Evolutionary conservation across 2,113 vertebrate species (phyloP).

Genomic region (Strigops habroptila): DNA sequence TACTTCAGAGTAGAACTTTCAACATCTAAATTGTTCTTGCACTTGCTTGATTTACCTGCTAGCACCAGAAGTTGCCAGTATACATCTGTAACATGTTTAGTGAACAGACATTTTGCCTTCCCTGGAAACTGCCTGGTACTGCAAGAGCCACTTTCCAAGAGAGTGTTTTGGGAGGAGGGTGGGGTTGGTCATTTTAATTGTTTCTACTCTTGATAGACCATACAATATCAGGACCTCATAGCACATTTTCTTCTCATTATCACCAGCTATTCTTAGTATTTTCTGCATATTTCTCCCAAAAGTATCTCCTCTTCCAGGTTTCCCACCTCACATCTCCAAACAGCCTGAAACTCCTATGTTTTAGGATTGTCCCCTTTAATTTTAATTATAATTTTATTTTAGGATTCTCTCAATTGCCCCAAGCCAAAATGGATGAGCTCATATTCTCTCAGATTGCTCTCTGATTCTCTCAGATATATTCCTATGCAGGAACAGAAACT

Average conservation of each 20-base stretch:
- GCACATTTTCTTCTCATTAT: fast-evolving
- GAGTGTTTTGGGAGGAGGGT: neutral
- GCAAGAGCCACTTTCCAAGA: neutral
- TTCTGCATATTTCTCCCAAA: neutral
- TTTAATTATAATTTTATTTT: neutral
- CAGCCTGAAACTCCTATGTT: neutral
- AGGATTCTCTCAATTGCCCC: neutral
- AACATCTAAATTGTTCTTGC: neutral
- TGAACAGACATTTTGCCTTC: neutral
- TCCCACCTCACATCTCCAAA: fast-evolving
- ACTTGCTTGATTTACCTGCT: neutral
- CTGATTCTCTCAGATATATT: neutral
- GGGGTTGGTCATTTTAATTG: neutral
- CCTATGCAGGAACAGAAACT: neutral
- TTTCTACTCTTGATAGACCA: neutral
- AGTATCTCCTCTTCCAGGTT: neutral
- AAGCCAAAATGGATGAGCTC: neutral
- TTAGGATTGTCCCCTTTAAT: neutral
- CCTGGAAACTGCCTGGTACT: neutral
- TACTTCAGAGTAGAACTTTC: neutral
- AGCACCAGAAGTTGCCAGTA: neutral
- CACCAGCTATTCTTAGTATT: neutral
- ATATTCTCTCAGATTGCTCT: neutral
- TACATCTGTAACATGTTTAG: neutral
- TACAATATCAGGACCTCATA: neutral